Percentiles rank a stretch among this genome's conserved stretches.
Evolutionary conservation across 2,888 invertebrate genomes (phyloP).

Genomic region (Volucella inanis): DNA sequence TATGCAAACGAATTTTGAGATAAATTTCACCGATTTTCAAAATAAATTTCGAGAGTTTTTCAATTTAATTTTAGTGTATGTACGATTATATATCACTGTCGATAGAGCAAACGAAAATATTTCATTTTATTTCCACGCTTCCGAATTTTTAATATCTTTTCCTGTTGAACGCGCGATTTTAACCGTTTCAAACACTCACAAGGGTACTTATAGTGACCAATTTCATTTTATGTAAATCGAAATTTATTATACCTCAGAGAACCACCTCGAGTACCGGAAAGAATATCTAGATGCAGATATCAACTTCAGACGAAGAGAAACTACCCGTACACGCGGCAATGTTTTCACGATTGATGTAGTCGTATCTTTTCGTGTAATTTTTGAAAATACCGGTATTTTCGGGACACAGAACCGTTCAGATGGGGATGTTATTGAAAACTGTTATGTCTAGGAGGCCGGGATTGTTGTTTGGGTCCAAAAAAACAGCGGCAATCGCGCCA

Average conservation of each 20-base stretch:
- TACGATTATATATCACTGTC: too few relatives aligned
- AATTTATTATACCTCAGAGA: conserved; percentile 10
- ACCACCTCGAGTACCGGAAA: conserved; percentile 4
- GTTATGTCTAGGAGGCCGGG: conserved; percentile 56
- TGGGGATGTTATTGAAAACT: conserved; percentile 57
- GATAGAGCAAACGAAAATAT: background rate
- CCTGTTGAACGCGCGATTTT: too few relatives aligned
- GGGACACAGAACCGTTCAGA: conserved; percentile 46
- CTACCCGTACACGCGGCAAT: conserved; percentile 12
- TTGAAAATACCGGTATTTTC: conserved; percentile 4
- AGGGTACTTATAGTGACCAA: background rate
- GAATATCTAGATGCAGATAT: background rate
- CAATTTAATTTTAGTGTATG: too few relatives aligned
- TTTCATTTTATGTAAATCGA: conserved; percentile 1
- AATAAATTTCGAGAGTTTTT: too few relatives aligned
- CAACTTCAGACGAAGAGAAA: conserved; percentile 11
- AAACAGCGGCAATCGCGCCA: conserved; percentile 45
- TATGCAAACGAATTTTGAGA: too few relatives aligned
- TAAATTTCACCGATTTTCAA: too few relatives aligned
- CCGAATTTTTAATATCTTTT: background rate
- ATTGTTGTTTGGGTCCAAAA: conserved; percentile 59
- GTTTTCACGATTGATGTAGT: background rate
- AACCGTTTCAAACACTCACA: background rate
- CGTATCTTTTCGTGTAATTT: background rate
- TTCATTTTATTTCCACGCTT: conserved; percentile 1